phyloP scores from a whole-genome alignment of 2,113 vertebrate species.

The Alosa alosa region DNA sequence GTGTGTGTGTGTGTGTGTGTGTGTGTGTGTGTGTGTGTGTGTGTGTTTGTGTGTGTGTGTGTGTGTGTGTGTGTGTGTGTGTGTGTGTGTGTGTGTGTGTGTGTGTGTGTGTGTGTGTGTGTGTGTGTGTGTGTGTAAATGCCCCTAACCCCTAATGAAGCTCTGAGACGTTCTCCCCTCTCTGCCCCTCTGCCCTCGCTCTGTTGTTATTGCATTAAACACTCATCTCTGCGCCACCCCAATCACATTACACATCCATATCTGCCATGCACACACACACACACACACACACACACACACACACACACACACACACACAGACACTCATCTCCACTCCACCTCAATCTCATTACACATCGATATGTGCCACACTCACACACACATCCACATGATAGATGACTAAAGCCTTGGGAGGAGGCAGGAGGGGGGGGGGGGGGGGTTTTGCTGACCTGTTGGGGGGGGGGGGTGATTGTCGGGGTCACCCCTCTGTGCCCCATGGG shows the following conservation, averaged over 20 bases:
- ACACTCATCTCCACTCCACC: background rate
- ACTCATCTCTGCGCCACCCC: background rate
- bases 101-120: background rate
- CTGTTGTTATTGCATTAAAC: background rate
- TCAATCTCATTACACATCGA: background rate
- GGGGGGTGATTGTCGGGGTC: background rate
- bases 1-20: background rate
- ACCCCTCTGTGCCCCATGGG: background rate
- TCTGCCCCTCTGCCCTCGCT: background rate
- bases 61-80: background rate
- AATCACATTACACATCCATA: background rate
- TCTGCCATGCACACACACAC: constrained; percentile 12
- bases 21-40: background rate
- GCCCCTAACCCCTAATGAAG: background rate
- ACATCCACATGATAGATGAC: constrained; percentile 19
- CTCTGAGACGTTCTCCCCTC: background rate
- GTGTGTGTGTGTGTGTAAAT: background rate
- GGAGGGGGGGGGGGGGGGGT: background rate
- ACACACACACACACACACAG: no score
- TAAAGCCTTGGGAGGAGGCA: background rate
- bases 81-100: background rate
- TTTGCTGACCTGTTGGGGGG: background rate
- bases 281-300: background rate
- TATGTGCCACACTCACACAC: background rate
- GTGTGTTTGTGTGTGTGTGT: background rate